Evolutionary conservation across 2,113 vertebrate genomes (phyloP).

Genomic region (Lagopus leucura): DNA sequence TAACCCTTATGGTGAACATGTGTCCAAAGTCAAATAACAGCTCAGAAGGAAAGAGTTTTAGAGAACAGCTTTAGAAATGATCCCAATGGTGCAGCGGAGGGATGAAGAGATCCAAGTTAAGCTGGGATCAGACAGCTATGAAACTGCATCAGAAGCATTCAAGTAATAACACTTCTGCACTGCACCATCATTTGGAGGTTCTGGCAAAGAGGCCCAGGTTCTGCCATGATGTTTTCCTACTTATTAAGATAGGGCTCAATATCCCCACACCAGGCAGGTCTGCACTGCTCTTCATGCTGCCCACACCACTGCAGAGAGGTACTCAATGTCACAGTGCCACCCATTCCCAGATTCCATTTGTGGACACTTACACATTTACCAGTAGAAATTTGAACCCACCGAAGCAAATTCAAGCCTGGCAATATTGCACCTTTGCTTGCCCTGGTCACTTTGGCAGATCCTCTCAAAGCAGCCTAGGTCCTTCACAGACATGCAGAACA

Average conservation of each 20-base stretch:
- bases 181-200: not conserved
- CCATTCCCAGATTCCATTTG: not conserved
- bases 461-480: not conserved
- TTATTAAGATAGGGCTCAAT: not conserved
- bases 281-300: not conserved
- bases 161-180: not conserved
- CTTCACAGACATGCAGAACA: not conserved
- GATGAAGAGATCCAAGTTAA: slow-evolving; percentile 19
- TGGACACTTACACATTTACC: not conserved
- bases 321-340: not conserved
- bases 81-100: slow-evolving; percentile 14
- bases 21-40: not conserved
- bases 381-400: not conserved
- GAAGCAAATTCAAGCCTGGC: not conserved
- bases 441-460: not conserved
- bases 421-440: not conserved
- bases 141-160: not conserved
- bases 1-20: not conserved
- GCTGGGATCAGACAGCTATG: not conserved
- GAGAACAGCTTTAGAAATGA: slow-evolving; percentile 2
- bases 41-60: not conserved
- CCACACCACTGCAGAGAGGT: not conserved
- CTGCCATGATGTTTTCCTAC: not conserved
- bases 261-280: not conserved
- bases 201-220: not conserved